These are phyloP conservation scores for Conchocele bisecta DNA, from an alignment of 2,888 invertebrate genomes.

Conservation along the genomic window DNA sequence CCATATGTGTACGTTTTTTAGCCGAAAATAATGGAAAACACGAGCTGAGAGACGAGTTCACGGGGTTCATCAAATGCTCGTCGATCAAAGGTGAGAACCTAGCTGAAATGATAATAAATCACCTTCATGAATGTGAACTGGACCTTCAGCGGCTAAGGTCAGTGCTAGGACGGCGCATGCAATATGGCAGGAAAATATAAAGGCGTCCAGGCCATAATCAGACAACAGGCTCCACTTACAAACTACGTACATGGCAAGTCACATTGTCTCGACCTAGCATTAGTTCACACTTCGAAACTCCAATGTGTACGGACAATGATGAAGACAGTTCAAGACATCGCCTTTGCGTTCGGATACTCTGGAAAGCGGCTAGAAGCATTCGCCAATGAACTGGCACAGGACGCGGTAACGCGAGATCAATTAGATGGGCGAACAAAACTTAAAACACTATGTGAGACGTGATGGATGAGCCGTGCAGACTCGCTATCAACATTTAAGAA, in stretches of 20 bases:
- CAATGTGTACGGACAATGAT: slow-evolving; percentile 15
- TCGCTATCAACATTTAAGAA: slow-evolving; percentile 2
- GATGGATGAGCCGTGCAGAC: slow-evolving; percentile 15
- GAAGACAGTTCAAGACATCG: slow-evolving; percentile 24
- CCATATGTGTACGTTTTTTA: slow-evolving; percentile 35
- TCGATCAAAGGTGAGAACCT: slow-evolving; percentile 15
- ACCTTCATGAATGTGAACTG: slow-evolving; percentile 6
- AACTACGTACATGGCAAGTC: slow-evolving; percentile 15
- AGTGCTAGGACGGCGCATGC: slow-evolving; percentile 26
- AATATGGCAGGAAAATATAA: slow-evolving; percentile 33
- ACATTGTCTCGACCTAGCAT: slow-evolving; percentile 8
- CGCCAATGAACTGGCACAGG: background rate
- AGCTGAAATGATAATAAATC: background rate
- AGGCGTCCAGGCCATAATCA: slow-evolving; percentile 16
- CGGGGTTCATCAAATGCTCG: slow-evolving; percentile 7
- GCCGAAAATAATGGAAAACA: too few relatives aligned
- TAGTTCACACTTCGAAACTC: slow-evolving; percentile 3
- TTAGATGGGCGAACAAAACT: slow-evolving; percentile 3
- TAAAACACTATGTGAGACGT: slow-evolving; percentile 14
- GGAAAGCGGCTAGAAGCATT: slow-evolving; percentile 9
- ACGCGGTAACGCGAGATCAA: slow-evolving; percentile 1
- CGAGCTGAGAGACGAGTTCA: background rate
- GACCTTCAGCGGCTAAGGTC: too few relatives aligned
- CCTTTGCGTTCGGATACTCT: slow-evolving; percentile 16
- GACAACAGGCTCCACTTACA: slow-evolving; percentile 8